These are phyloP conservation scores for Gastrophysa polygoni DNA, from an alignment of 2,888 invertebrate species.

Conservation along the genomic window DNA sequence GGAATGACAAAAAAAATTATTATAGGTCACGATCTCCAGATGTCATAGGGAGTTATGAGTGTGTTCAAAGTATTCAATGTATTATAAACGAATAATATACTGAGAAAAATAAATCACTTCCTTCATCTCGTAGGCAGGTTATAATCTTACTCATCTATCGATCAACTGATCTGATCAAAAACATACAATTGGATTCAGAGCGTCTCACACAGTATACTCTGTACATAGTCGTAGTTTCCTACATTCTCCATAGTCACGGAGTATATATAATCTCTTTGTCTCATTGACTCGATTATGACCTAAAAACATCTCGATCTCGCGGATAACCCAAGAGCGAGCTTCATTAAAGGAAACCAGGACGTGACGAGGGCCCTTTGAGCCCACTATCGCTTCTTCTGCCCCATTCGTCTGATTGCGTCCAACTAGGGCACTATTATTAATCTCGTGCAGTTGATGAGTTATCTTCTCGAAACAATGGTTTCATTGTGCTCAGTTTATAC, in stretches of 20 bases:
- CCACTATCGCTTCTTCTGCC: background rate
- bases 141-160: too few species aligned
- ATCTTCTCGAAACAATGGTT: background rate
- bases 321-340: constrained; percentile 20
- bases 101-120: too few species aligned
- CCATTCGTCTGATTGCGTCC: background rate
- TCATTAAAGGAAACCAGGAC: constrained; percentile 24
- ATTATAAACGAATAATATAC: too few species aligned
- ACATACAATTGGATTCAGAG: too few species aligned
- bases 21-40: too few species aligned
- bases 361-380: constrained; percentile 16
- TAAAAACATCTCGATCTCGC: constrained; percentile 18
- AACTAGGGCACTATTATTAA: background rate
- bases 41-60: too few species aligned
- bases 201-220: background rate
- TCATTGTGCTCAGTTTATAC: background rate
- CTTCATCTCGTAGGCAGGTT: too few species aligned
- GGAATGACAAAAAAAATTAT: too few species aligned
- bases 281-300: constrained; percentile 13
- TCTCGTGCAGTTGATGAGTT: background rate
- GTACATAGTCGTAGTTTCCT: constrained; percentile 1
- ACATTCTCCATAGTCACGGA: background rate
- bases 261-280: constrained; percentile 18
- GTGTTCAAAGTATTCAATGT: too few species aligned
- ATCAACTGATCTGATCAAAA: too few species aligned